Base-by-base conservation (phyloP, 2,888 invertebrate species). In the Pachydiplax longipennis region DNA sequence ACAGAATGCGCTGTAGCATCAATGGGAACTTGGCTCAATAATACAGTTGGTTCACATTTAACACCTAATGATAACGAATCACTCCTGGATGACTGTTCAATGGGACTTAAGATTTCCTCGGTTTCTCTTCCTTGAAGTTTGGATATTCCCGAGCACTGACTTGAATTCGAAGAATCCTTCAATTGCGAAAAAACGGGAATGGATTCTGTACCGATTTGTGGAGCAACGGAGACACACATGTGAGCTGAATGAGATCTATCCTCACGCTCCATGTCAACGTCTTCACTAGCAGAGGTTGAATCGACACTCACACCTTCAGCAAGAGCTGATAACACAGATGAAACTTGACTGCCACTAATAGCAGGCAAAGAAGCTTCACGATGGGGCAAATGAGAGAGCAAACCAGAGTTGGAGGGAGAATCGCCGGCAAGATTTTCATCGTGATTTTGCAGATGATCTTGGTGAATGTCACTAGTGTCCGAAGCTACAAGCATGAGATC, bases 301-400 rank as follows among this genome's bases (percentile, higher is more conserved):
- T 87, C 87, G 13, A 87, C 87, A 87, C 87, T 87, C 44, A 82
- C 61, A 82, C 91, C 92, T 37, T 91, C 91, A n/a, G 90, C 92
- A 12, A 92, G 91, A 35, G 92, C 92, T 53, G 92, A 92, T 6
- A 92, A 87, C 15, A 92, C 92, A 53, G 92, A 92, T 4, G 92
- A 92, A 13, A 92, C 92, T 87, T 92, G 92, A 81, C 92, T 92
- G 80, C 92, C 91, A 73, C 91, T 91, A 91, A 92, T 92, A 8
- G 92, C 83, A 18, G 92, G 92, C 18, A 92, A 58, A 4, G 91
- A 83, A 31, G 91, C 91, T 35, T 82, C 91, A 44, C 82, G 82
- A 31, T 83, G 8, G n/a, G 82, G 91, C n/a, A 91, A 40, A 65
- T 81, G 91, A 82, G 91, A 87, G 12, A 87, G 87, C 37, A 87